Percentiles rank a stretch among this genome's conserved stretches.
Evolutionary conservation across 2,113 vertebrate genomes (phyloP).

Genomic region (Tachycineta bicolor): DNA sequence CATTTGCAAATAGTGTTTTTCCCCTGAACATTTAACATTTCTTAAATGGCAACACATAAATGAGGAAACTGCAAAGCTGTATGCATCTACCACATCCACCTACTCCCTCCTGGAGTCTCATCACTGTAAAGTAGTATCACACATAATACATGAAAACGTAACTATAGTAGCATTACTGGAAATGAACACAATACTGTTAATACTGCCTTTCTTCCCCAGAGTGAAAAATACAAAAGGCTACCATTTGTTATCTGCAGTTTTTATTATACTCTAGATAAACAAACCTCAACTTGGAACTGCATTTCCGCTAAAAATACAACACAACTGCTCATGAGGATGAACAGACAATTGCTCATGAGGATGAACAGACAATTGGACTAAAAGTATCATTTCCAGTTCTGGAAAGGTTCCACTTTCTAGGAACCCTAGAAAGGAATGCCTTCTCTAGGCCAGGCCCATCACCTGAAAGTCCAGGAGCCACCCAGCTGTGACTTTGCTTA

Average conservation of each 20-base stretch:
- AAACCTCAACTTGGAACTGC: not conserved
- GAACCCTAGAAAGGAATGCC: not conserved
- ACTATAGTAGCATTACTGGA: not conserved
- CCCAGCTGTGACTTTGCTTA: not conserved
- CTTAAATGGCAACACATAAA: not conserved
- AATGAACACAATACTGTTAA: not conserved
- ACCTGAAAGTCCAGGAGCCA: not conserved
- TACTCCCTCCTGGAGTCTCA: not conserved
- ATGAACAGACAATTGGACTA: not conserved
- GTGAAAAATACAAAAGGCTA: not conserved
- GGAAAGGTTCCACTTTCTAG: not conserved
- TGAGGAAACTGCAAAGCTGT: not conserved
- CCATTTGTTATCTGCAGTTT: slow-evolving; percentile 22
- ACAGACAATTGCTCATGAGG: not conserved
- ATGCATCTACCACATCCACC: not conserved
- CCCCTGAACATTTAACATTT: not conserved
- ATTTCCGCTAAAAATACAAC: slow-evolving; percentile 38
- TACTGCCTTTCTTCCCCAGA: not conserved
- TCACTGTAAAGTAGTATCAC: not conserved
- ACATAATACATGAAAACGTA: not conserved
- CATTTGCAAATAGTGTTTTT: not conserved
- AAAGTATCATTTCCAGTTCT: not conserved
- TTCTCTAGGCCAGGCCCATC: not conserved
- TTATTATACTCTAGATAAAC: not conserved
- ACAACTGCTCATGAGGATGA: not conserved